phyloP scores from a whole-genome alignment of 2,113 vertebrate genomes.

The Xyrauchen texanus region DNA sequence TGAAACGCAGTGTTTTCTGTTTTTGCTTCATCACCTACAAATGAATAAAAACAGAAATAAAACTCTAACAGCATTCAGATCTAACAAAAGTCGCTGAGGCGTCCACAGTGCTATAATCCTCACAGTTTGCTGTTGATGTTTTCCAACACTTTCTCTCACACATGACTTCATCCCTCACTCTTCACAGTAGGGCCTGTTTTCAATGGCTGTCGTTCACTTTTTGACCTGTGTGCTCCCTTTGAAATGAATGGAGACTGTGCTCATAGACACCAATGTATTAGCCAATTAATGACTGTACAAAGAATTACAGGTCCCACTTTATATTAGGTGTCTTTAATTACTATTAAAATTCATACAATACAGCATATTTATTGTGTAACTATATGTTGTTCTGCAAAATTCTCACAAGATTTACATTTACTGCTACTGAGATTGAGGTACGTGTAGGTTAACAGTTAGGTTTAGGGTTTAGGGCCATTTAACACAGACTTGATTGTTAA shows the following conservation, averaged over 20 bases:
- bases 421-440: no score
- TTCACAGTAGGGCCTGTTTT: constrained; percentile 20
- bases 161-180: constrained; percentile 23
- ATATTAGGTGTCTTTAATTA: no score
- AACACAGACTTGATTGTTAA: no score
- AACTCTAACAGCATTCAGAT: not conserved
- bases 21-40: constrained; percentile 18
- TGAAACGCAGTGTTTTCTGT: constrained; percentile 13
- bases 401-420: no score
- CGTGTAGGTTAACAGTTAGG: no score
- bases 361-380: no score
- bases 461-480: no score
- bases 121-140: constrained; percentile 41
- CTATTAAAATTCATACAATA: no score
- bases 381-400: no score
- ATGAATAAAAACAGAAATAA: constrained; percentile 1
- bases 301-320: no score
- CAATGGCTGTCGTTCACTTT: constrained; percentile 20
- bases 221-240: not conserved
- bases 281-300: no score
- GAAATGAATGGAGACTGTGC: not conserved
- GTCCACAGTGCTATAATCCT: constrained; percentile 4
- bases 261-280: not conserved
- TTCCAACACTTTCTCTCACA: constrained; percentile 26
- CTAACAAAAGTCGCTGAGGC: constrained; percentile 20